These are phyloP conservation scores for Drosophila kepulauana DNA, from an alignment of 1,140 invertebrate genomes.

Conservation along the genomic window DNA sequence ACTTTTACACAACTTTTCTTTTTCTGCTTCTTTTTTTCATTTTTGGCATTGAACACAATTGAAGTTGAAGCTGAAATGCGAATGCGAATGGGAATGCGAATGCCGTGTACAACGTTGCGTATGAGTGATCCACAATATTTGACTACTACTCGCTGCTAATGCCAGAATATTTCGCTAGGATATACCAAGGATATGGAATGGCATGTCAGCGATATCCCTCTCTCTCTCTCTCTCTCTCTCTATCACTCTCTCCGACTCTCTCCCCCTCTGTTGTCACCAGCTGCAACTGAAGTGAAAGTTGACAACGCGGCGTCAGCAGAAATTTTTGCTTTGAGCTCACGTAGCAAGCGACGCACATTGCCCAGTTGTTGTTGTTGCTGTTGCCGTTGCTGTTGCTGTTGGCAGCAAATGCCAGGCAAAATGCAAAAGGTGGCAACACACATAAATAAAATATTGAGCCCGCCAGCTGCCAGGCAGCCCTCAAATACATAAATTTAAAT, in stretches of 20 bases:
- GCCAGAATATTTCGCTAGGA: slow-evolving; percentile 31
- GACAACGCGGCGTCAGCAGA: slow-evolving; percentile 74
- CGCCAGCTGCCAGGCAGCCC: slow-evolving; percentile 36
- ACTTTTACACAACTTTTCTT: slow-evolving; percentile 53
- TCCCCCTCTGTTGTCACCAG: slow-evolving; percentile 55
- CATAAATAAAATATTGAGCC: slow-evolving; percentile 80
- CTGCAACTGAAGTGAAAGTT: slow-evolving; percentile 81
- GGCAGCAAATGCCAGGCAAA: slow-evolving; percentile 68
- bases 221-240: slow-evolving; percentile 3
- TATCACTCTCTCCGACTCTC: not conserved
- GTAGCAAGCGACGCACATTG: slow-evolving; percentile 61
- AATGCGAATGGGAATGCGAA: slow-evolving; percentile 15
- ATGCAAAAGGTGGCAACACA: slow-evolving; percentile 57
- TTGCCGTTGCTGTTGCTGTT: slow-evolving; percentile 44
- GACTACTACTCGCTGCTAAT: slow-evolving; percentile 78
- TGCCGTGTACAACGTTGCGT: slow-evolving; percentile 65
- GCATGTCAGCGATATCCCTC: not conserved
- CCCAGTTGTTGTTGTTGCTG: slow-evolving; percentile 20
- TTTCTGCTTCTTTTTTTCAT: not conserved
- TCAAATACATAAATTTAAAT: slow-evolving; percentile 74
- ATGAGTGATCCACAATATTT: slow-evolving; percentile 75
- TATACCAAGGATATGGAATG: slow-evolving; percentile 17
- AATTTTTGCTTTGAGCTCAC: slow-evolving; percentile 73
- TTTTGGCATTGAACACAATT: slow-evolving; percentile 58
- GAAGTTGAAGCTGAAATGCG: slow-evolving; percentile 38